Evolutionary conservation across 2,113 vertebrate genomes (phyloP), one percentile per base, ranked within the genome.

Genomic region (Ariopsis seemanni): DNA sequence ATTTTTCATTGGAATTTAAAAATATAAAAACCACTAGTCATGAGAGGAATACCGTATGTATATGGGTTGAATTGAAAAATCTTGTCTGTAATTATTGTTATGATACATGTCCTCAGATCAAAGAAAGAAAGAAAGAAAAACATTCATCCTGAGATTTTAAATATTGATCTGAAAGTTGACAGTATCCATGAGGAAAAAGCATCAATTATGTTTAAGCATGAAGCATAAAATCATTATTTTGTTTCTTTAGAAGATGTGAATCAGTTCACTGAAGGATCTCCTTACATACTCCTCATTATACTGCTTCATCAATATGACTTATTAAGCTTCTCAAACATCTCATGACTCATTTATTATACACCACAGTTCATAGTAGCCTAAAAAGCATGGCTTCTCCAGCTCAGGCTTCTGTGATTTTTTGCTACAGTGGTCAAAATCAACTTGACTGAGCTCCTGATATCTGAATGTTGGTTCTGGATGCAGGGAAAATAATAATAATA

Each of bases 131-230:
- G 55, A 55, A n/a, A 60, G n/a, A 75, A 62, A 9, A 58, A 74
- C 30, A 65, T 53, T 14, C 58, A 85, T 65, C 58, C 48, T 30
- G 17, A 53, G 74, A 78, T 78, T 65, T 85, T 85, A 85, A 85
- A 85, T 85, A 85, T 85, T 6, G 84, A 85, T 78, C 62, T 30
- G 25, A 78, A 85, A 65, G 52, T 42, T 79, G 84, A 85, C 84
- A 53, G 84, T 65, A 50, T 48, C 72, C 22, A 11, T n/a, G 15
- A 55, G 58, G 48, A 52, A 20, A 53, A 63, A 53, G 74, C 11
- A 17, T 5, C 58, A 65, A 85, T 85, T 77, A 62, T 58, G 74
- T 63, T 85, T 52, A 77, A 77, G 74, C 48, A 15, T 27, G 25
- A 79, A 85, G 74, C n/a, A 27, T 63, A 53, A 78, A 65, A 62